Percentiles rank a stretch among this genome's conserved stretches.
These are phyloP conservation scores for Rallus limicola DNA, from an alignment of 2,113 vertebrate species.

Conservation along the genomic window DNA sequence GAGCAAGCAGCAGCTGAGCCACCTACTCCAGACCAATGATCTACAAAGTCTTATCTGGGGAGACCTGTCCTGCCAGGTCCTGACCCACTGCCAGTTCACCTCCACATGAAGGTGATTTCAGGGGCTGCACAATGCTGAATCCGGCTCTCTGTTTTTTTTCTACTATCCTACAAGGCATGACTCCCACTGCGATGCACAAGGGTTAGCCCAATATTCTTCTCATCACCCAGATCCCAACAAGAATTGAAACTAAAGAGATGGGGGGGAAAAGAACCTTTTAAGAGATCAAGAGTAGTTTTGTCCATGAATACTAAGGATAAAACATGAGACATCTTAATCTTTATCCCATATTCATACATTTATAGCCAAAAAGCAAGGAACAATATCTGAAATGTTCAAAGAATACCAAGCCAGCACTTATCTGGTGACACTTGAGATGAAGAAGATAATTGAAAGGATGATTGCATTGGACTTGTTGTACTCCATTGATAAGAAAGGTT, in stretches of 20 bases:
- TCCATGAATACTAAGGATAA: conserved; percentile 46
- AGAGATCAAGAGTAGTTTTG: not conserved
- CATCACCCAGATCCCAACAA: not conserved
- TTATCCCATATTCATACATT: conserved; percentile 47
- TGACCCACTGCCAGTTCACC: not conserved
- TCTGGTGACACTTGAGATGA: conserved; percentile 69
- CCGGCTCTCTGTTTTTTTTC: not conserved
- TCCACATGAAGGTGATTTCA: not conserved
- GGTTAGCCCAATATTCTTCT: not conserved
- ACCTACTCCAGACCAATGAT: not conserved
- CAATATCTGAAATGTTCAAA: conserved; percentile 61
- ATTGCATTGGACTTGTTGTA: conserved; percentile 60
- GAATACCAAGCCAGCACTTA: conserved; percentile 62
- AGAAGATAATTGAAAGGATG: conserved; percentile 72
- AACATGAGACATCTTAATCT: conserved; percentile 51
- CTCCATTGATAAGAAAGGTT: conserved; percentile 67
- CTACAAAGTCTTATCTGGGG: not conserved
- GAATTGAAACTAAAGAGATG: not conserved
- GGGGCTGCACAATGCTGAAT: not conserved
- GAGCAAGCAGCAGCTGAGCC: not conserved
- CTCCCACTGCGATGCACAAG: not conserved
- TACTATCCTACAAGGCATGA: not conserved
- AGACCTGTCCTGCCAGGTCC: not conserved
- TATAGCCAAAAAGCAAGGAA: conserved; percentile 58
- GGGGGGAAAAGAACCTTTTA: not conserved